Conservation (phyloP, 2,113 vertebrate genomes). For the Corvus hawaiiensis region DNA sequence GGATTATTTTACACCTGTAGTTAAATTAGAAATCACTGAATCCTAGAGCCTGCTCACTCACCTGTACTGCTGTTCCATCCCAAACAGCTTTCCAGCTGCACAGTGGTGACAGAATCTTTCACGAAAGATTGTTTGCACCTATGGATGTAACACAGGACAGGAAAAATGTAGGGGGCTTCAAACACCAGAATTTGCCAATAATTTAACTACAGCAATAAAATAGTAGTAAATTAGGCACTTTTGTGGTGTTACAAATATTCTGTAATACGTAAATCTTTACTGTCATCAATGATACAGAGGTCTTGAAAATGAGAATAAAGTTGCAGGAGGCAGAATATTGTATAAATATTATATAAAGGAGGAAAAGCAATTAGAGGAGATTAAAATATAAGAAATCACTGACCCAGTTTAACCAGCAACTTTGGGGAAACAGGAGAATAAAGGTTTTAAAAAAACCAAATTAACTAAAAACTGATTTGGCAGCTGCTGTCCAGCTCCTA, state of each 20-base stretch:
- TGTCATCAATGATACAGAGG: rapidly evolving
- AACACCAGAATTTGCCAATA: no score
- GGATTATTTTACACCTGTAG: not conserved
- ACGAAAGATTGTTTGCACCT: constrained; percentile 86
- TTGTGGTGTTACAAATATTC: not conserved
- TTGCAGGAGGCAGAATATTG: not conserved
- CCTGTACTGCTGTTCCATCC: constrained; percentile 85
- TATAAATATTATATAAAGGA: not conserved
- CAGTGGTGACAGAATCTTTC: constrained; percentile 78
- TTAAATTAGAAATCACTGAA: not conserved
- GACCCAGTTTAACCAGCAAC: not conserved
- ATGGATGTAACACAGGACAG: not conserved
- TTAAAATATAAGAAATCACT: not conserved
- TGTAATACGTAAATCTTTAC: rapidly evolving
- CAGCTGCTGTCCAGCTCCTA: not conserved
- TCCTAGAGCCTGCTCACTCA: constrained; percentile 47
- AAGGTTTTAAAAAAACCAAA: not conserved
- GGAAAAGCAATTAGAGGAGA: not conserved
- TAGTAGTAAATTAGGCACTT: rapidly evolving
- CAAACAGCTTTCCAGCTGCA: constrained; percentile 71
- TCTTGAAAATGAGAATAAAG: not conserved
- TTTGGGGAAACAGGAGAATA: not conserved
- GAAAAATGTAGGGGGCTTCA: not conserved
- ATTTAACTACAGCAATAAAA: not conserved
- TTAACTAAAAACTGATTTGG: not conserved